These are phyloP conservation scores for Pygmarrhopalites habei DNA, from an alignment of 1,140 invertebrate genomes.

Conservation along the genomic window DNA sequence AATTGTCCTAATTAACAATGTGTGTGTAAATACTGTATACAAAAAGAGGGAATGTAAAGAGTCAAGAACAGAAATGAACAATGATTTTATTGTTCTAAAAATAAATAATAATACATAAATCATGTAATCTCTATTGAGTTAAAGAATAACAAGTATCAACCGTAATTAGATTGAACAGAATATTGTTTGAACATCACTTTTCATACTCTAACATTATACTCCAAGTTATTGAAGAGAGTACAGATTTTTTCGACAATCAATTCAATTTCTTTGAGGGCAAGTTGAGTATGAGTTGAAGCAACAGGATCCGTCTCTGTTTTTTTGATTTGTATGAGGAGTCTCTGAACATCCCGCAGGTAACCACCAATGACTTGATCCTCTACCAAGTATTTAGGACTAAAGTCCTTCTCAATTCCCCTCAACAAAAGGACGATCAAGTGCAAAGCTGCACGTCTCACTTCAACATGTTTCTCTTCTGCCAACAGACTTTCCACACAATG, in stretches of 20 bases:
- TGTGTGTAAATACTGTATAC: no score
- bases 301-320: constrained; percentile 15
- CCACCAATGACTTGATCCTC: not conserved
- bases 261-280: constrained; percentile 21
- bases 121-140: no score
- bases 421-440: constrained; percentile 28
- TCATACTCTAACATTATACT: constrained; percentile 10
- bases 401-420: constrained; percentile 20
- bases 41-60: no score
- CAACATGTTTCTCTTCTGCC: constrained; percentile 11
- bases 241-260: constrained; percentile 28
- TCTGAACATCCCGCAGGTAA: constrained; percentile 26
- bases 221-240: not conserved
- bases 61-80: no score
- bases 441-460: constrained; percentile 25
- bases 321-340: constrained; percentile 7
- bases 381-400: constrained; percentile 1
- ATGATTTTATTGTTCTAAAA: no score
- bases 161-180: no score
- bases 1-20: no score
- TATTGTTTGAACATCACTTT: no score
- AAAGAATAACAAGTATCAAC: no score
- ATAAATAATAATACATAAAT: no score
- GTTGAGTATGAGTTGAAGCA: constrained; percentile 15
- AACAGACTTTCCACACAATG: constrained; percentile 19